These are phyloP conservation scores for Strix uralensis DNA, from an alignment of 2,113 vertebrate species.

Conservation along the genomic window DNA sequence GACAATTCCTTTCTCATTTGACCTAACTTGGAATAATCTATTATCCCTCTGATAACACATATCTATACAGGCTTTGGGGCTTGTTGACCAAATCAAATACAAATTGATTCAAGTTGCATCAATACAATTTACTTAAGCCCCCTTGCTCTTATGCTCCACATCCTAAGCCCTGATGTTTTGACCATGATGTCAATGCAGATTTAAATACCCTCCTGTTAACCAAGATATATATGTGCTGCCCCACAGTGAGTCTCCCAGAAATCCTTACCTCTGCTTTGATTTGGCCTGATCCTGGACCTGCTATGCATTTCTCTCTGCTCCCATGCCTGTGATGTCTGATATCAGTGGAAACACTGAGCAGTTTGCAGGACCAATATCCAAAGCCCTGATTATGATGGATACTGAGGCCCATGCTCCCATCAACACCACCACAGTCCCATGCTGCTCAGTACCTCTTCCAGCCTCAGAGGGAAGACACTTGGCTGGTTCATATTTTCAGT, in stretches of 20 bases:
- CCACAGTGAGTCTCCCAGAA: neutral
- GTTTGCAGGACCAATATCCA: neutral
- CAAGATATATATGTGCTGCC: neutral
- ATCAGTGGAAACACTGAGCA: neutral
- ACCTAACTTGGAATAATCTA: neutral
- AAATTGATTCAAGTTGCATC: neutral
- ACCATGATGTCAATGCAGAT: neutral
- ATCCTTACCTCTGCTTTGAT: neutral
- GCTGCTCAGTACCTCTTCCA: neutral
- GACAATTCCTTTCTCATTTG: neutral
- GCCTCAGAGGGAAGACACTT: neutral
- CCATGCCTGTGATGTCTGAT: neutral
- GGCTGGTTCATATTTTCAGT: neutral
- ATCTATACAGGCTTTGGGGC: neutral
- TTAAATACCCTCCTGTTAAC: neutral
- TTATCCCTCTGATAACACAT: neutral
- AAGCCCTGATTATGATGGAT: neutral
- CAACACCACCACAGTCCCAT: neutral
- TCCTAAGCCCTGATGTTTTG: neutral
- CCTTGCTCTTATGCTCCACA: fast-evolving
- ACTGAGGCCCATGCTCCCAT: fast-evolving
- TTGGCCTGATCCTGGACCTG: neutral
- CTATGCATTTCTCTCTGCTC: neutral
- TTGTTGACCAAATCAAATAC: neutral
- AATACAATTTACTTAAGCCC: neutral